Conservation (phyloP, 92 coral and sea anemone genomes). For the Actinostola sp. region DNA sequence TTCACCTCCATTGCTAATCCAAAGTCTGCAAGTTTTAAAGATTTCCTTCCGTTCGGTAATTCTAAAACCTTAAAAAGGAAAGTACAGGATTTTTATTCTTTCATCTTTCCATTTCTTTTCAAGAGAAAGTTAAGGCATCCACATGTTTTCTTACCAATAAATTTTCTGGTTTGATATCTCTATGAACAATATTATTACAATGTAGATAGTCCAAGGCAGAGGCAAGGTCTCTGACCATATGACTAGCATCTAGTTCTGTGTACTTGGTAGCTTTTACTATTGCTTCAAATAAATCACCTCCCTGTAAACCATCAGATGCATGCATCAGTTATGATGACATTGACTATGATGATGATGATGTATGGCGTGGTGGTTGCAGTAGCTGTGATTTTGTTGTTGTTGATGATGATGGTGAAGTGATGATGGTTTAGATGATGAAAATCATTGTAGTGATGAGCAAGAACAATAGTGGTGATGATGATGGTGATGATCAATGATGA, state of each 20-base stretch:
- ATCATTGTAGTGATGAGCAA: background rate
- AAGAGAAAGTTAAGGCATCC: background rate
- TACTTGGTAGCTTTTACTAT: slow-evolving; percentile 93
- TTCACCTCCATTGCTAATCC: slow-evolving; percentile 96
- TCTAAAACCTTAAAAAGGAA: slow-evolving; percentile 70
- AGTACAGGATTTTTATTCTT: too few relatives aligned
- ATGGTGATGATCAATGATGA: background rate
- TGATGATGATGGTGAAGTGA: too few relatives aligned
- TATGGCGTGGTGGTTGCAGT: background rate
- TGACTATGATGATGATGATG: background rate
- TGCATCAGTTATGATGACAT: too few relatives aligned
- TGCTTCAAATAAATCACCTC: slow-evolving; percentile 98
- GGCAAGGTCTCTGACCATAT: slow-evolving; percentile 96
- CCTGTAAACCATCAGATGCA: slow-evolving; percentile 47
- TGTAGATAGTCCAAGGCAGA: slow-evolving; percentile 91
- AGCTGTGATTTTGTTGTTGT: too few relatives aligned
- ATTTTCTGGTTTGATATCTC: slow-evolving; percentile 98
- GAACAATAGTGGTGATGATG: too few relatives aligned
- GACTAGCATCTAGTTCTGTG: slow-evolving; percentile 94
- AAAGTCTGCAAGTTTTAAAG: slow-evolving; percentile 92
- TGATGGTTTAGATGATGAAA: too few relatives aligned
- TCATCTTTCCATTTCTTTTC: too few relatives aligned
- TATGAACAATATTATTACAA: slow-evolving; percentile 80
- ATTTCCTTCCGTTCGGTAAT: slow-evolving; percentile 70
- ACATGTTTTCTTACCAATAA: slow-evolving; percentile 80